Base-by-base conservation (phyloP, 2,113 vertebrate genomes). In the Sylvia atricapilla region DNA sequence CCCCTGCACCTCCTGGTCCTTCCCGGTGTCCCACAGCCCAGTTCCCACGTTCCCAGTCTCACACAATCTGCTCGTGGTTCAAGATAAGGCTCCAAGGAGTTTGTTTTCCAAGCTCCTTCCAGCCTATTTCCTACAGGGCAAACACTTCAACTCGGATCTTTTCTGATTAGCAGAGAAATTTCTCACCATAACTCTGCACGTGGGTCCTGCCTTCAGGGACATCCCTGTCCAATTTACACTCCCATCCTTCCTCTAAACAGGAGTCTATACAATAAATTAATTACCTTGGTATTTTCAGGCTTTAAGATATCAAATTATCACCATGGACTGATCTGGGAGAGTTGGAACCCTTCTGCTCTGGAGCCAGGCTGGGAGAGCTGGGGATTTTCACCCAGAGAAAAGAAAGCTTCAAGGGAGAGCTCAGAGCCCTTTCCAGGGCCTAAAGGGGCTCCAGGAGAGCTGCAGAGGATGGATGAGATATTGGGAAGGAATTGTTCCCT, bases 51-150 rank as follows among this genome's bases (percentile, higher is more conserved):
- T 44, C 78, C 27, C 15, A 3, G 46, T 28, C 76, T 43, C 68
- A 84, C 11, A 4, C 52, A 4, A 62, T 46, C 59, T 7, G 2
- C 49, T 68, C 2, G 1, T 6, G 2, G 20, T 1, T 72, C 62
- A 60, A 76, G 95, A 92, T 94, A 95, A 94, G 69, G 84, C 69
- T 84, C 68, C 95, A 96, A 94, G 87, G 89, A 78, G 89, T 55
- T 49, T 62, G 30, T 74, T 94, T 96, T 77, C 68, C 47, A 63
- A 80, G 47, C 78, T 94, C 87, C 58, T 92, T 84, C 49, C 39
- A 49, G 39, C 19, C 58, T 64, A 2, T 85, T 81, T 68, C 39
- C 56, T 7, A 6, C 73, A 56, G 56, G 41, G 17, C 60, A 89
- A 92, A 85, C 52, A 53, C 37, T 37, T 43, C 62, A 39, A 5